Evolutionary conservation across 1,140 invertebrate species (phyloP).

Genomic region (Cydia fagiglandana): DNA sequence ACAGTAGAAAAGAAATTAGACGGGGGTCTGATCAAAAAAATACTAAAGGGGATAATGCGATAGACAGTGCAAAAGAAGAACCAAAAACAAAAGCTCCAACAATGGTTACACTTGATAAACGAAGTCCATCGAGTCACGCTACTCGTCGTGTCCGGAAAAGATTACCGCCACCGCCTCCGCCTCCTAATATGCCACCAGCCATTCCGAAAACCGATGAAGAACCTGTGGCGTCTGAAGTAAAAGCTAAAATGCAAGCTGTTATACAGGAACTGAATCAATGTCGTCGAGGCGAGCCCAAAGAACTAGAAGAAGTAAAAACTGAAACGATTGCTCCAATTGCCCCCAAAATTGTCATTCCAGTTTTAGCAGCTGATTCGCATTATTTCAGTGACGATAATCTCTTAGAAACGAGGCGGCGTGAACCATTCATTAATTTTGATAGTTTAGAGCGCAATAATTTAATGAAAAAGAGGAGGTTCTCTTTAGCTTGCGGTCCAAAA

Average conservation of each 20-base stretch:
- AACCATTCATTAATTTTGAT: conserved; percentile 81
- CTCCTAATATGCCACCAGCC: conserved; percentile 50
- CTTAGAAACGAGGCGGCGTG: conserved; percentile 45
- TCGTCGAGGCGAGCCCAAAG: conserved; percentile 61
- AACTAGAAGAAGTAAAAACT: conserved; percentile 47
- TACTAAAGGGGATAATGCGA: conserved; percentile 37
- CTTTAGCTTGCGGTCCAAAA: conserved; percentile 64
- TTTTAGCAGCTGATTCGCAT: conserved; percentile 62
- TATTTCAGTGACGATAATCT: conserved; percentile 63
- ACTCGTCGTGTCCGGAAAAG: conserved; percentile 65
- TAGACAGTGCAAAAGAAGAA: conserved; percentile 37
- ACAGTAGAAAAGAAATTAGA: conserved; percentile 37
- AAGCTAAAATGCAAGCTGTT: conserved; percentile 81
- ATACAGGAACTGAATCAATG: conserved; percentile 79
- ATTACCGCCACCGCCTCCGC: conserved; percentile 74
- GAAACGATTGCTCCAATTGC: conserved; percentile 50
- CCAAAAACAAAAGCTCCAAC: conserved; percentile 84
- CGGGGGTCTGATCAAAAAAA: conserved; percentile 32
- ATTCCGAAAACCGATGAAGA: conserved; percentile 48
- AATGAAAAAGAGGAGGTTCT: conserved; percentile 64
- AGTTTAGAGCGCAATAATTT: conserved; percentile 84
- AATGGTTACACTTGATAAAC: conserved; percentile 63
- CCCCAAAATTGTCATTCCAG: conserved; percentile 72
- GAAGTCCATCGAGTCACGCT: conserved; percentile 59
- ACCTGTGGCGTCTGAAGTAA: conserved; percentile 73